Evolutionary conservation across 1,140 invertebrate species (phyloP), one percentile per base, ranked within the genome.

Genomic region (Odontomachus brunneus): DNA sequence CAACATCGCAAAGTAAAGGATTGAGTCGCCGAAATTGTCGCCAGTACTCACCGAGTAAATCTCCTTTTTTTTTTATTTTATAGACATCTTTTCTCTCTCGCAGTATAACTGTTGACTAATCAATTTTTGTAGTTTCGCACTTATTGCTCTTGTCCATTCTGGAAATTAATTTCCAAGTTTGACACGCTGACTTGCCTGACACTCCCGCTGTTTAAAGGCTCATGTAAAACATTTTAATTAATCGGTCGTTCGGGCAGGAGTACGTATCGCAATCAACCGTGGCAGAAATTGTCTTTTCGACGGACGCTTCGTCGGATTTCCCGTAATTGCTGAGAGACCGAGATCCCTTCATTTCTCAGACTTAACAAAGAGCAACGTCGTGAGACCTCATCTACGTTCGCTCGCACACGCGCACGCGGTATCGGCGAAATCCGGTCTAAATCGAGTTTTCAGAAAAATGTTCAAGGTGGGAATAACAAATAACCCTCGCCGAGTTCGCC

Each of bases 401-500:
- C 15, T 29, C 49, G 67, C 38, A 17, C 73, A 38, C 15, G 24
- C 60, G 60, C n/a, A 19, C 26, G 51, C 65, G 53, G 17, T 80
- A 80, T 80, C 75, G 75, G 75, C 17, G 65, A 71, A 80, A 80
- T 80, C 65, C 75, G 55, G 51, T 66, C 63, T 51, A 66, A 80
- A 85, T 80, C 51, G 71, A 84, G 63, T 75, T 76, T 62, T 66
- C 69, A 80, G 86, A 86, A 84, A 84, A 84, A 88, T 88, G 82
- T 19, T 65, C 51, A n/a, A 63, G 15, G 59, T 11, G 57, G 57
- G 38, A 55, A 76, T 85, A 87, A 86, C 75, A 80, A 87, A 86
- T 81, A 57, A 66, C 22, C 15, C 55, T 24, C 11, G 19, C 60
- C 14, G 65, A 38, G 19, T 59, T 59, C 38, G 53, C 53, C 62